Percentiles rank a stretch among this genome's conserved stretches.
Conservation (phyloP, 2,888 invertebrate species). For the Caenorhabditis sp. region DNA sequence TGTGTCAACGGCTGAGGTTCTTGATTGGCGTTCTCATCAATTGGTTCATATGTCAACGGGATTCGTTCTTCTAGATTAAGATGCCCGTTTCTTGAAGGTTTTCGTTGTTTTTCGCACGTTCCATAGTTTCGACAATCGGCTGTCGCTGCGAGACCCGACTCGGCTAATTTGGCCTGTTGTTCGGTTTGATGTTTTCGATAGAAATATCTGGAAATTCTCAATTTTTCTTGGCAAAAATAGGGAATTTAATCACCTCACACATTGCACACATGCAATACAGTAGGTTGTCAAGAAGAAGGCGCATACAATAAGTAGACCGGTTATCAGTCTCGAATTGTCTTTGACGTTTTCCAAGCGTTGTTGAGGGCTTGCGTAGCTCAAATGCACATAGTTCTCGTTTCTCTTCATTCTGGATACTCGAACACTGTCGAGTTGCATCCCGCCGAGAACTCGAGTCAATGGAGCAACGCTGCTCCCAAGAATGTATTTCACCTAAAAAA, state of each 20-base stretch:
- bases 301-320: constrained; percentile 36
- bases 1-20: constrained; percentile 41
- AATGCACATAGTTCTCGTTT: constrained; percentile 7
- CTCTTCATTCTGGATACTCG: constrained; percentile 38
- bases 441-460: constrained; percentile 66
- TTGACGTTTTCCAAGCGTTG: constrained; percentile 23
- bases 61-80: constrained; percentile 27
- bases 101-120: constrained; percentile 24
- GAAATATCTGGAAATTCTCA: constrained; percentile 8
- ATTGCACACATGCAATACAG: constrained; percentile 49
- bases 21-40: constrained; percentile 25
- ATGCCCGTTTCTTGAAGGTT: constrained; percentile 34
- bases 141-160: constrained; percentile 16
- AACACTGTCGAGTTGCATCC: constrained; percentile 61
- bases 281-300: constrained; percentile 55
- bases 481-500: constrained; percentile 62
- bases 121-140: constrained; percentile 32
- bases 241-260: constrained; percentile 47
- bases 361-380: constrained; percentile 20
- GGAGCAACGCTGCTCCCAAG: constrained; percentile 54
- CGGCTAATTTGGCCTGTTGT: constrained; percentile 18
- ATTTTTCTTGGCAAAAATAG: too few species aligned
- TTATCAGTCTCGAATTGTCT: constrained; percentile 47
- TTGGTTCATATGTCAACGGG: constrained; percentile 29
- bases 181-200: constrained; percentile 10